A percentile compares a stretch with the other conserved stretches of the same genome.
Conservation (phyloP, 2,888 invertebrate species). For the Sarcophaga caerulescens region DNA sequence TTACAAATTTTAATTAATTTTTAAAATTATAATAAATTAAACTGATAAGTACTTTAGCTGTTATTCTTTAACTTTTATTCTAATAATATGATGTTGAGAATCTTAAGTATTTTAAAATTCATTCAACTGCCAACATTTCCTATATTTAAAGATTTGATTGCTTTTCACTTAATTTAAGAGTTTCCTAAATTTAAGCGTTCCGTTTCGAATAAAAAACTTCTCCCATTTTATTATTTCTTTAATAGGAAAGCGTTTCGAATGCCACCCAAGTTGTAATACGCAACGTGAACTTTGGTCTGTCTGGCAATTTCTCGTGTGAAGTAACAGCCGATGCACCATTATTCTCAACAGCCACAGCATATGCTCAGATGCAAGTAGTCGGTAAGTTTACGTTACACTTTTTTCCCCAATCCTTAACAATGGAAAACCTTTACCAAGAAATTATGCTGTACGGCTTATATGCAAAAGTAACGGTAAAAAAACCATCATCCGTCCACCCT, state of each 20-base stretch:
- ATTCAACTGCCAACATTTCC: too few species aligned
- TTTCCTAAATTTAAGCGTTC: neutral
- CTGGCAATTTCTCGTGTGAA: constrained; percentile 88
- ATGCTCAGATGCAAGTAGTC: constrained; percentile 86
- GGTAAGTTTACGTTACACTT: constrained; percentile 82
- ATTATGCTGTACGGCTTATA: neutral
- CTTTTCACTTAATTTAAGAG: constrained; percentile 4
- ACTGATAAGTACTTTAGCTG: too few species aligned
- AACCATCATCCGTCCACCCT: too few species aligned
- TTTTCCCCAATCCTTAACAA: neutral
- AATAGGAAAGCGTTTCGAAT: constrained; percentile 86
- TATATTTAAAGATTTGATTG: too few species aligned
- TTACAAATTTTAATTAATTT: too few species aligned
- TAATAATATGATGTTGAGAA: too few species aligned
- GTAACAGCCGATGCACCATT: constrained; percentile 87
- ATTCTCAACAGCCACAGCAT: constrained; percentile 85
- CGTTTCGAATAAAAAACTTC: too few species aligned
- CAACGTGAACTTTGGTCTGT: constrained; percentile 85
- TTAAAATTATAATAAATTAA: too few species aligned
- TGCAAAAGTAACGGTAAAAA: neutral
- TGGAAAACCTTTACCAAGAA: constrained; percentile 1
- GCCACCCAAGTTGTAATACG: constrained; percentile 86
- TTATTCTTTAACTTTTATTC: too few species aligned
- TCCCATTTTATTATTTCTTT: constrained; percentile 53
- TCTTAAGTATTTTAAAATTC: too few species aligned